phyloP scores from a whole-genome alignment of 2,797 vertebrate species.

The Leptatherina wallacei region DNA sequence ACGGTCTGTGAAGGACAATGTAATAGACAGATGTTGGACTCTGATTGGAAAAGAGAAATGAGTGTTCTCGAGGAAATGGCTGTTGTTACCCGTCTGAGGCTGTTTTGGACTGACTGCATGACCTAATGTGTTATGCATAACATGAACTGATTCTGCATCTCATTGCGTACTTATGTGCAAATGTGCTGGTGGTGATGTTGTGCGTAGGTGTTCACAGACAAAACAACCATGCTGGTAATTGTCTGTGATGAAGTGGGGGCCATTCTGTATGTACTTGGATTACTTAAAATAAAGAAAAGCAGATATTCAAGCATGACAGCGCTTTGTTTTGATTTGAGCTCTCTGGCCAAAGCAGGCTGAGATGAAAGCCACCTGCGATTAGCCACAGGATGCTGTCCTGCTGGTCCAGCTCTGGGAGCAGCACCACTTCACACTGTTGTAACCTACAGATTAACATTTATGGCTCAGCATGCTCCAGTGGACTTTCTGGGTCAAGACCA shows the following conservation, averaged over 20 bases:
- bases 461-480: constrained; percentile 73
- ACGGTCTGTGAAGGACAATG: constrained; percentile 43
- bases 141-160: constrained; percentile 44
- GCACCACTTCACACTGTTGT: constrained; percentile 66
- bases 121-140: constrained; percentile 47
- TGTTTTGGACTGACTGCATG: constrained; percentile 23
- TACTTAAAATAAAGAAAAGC: constrained; percentile 27
- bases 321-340: constrained; percentile 50
- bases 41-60: constrained; percentile 41
- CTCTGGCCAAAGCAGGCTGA: constrained; percentile 54
- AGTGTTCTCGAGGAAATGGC: constrained; percentile 38
- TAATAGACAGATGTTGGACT: constrained; percentile 50
- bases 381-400: constrained; percentile 74
- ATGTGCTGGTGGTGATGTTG: constrained; percentile 11
- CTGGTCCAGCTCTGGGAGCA: constrained; percentile 71
- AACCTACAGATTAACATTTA: constrained; percentile 83
- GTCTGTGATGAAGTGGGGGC: constrained; percentile 27
- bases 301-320: constrained; percentile 19
- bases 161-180: constrained; percentile 11
- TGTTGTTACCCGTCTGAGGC: constrained; percentile 21
- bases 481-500: constrained; percentile 77
- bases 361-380: constrained; percentile 77
- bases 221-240: constrained; percentile 28
- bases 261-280: constrained; percentile 1
- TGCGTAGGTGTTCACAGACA: constrained; percentile 30